Percentiles rank a stretch among this genome's conserved stretches.
These are phyloP conservation scores for Meda fulgida DNA, from an alignment of 2,797 vertebrate species.

Conservation along the genomic window DNA sequence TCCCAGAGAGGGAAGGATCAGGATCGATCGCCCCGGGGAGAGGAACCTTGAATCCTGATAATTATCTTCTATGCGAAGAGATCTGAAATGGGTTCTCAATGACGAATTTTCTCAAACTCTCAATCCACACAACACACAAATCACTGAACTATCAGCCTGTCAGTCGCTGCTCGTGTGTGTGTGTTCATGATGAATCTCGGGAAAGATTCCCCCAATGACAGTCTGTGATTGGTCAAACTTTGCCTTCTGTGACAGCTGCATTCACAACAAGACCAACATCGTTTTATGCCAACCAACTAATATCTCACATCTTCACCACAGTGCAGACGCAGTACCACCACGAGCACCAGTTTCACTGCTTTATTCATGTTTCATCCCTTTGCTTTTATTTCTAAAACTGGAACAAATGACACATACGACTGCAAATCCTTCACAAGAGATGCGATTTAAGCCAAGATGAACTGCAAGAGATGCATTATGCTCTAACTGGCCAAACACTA, in stretches of 20 bases:
- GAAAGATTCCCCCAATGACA: neutral
- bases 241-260: neutral
- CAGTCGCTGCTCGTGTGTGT: neutral
- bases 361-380: neutral
- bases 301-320: neutral
- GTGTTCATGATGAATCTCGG: neutral
- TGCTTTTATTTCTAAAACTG: neutral
- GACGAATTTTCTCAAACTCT: neutral
- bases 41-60: neutral
- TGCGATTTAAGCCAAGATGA: neutral
- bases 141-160: neutral
- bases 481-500: neutral
- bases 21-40: neutral
- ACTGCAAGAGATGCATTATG: neutral
- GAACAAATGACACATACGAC: neutral
- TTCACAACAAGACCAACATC: neutral
- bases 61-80: neutral
- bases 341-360: neutral
- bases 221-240: constrained; percentile 36
- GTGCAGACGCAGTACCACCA: neutral
- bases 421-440: neutral
- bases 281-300: neutral
- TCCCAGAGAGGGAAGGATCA: neutral
- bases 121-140: constrained; percentile 3
- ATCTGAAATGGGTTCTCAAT: neutral